phyloP scores from a whole-genome alignment of 2,888 invertebrate genomes.

The Zonitis immaculata region DNA sequence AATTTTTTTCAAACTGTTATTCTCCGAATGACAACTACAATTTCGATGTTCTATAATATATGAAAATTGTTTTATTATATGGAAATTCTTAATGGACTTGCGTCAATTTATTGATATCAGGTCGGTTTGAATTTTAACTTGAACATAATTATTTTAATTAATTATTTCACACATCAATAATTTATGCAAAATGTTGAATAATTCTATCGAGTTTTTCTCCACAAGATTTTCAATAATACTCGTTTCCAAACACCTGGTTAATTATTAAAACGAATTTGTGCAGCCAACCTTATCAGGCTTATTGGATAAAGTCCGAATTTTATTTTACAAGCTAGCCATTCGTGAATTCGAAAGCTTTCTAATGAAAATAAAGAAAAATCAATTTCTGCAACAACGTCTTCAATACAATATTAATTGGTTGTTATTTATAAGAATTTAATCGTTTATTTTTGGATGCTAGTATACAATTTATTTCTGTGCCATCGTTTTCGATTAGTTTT shows the following conservation, averaged over 20 bases:
- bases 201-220: neutral
- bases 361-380: neutral
- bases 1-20: neutral
- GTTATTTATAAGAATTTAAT: neutral
- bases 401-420: neutral
- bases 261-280: neutral
- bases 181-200: neutral
- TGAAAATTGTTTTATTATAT: conserved; percentile 14
- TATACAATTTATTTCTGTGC: too few species aligned
- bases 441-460: too few species aligned
- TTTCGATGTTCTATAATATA: conserved; percentile 7
- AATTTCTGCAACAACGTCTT: neutral
- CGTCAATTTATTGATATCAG: conserved; percentile 7
- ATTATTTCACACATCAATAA: neutral
- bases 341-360: neutral
- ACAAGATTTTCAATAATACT: neutral
- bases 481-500: neutral
- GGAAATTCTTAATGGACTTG: conserved; percentile 14
- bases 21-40: neutral
- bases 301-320: neutral
- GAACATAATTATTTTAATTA: neutral
- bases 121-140: neutral
- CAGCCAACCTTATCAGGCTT: neutral
- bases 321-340: neutral
- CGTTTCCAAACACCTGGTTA: neutral